Base-by-base conservation (phyloP, 2,888 invertebrate genomes). In the Allolobophora icterica region DNA sequence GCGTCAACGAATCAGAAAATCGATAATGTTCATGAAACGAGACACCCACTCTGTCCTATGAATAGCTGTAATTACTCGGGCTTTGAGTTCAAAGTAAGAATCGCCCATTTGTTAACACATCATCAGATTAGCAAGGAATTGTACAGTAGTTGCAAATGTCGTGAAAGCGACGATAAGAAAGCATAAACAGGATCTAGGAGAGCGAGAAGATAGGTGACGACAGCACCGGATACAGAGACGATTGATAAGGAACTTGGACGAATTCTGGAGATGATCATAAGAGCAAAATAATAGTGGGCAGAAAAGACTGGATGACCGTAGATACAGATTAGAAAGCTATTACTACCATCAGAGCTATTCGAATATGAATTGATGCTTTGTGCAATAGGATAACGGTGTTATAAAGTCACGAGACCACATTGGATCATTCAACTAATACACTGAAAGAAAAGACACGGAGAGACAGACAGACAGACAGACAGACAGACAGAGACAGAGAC, bases 21-120 rank as follows among this genome's bases (percentile, higher is more conserved):
- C 71, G 30, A 71, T 30, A 6, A 52, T 52, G 11, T 6, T 52
- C 21, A 71, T n/a, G 71, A 71, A 71, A 71, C 71, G 8, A 71
- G 71, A 71, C 30, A n/a, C n/a, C 6, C 71, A n/a, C 71, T n/a
- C 30, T 3, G 71, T n/a, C 1, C n/a, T n/a, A 71, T n/a, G 71
- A n/a, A 71, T n/a, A 71, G n/a, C 71, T 71, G 8, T 71, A 13
- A 71, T n/a, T 8, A 71, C 8, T 71, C 15, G 15, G n/a, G 71
- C n/a, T 71, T n/a, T n/a, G 71, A n/a, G 71, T 71, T 71, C 52
- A 71, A 71, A 71, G 71, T n/a, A n/a, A 71, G n/a, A n/a, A 71
- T 6, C 71, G 8, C 1, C 52, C n/a, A 71, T n/a, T 52, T 52
- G 52, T 24, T 11, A 52, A 52, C 24, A 24, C 52, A 6, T 24